Conservation (phyloP, 2,113 vertebrate genomes). For the Atlantisia rogersi region DNA sequence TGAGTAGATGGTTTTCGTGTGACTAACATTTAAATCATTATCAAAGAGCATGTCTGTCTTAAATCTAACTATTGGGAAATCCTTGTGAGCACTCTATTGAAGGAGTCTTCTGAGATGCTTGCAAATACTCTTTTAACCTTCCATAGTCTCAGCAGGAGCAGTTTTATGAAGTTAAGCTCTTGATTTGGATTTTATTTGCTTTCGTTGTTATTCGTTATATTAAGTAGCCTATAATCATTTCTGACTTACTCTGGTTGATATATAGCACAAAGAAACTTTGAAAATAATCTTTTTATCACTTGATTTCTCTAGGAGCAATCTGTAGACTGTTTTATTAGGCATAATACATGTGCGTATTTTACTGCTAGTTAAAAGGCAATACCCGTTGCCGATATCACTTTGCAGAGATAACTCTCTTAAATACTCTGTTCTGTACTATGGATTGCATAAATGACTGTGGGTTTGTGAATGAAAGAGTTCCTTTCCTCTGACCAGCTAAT, state of each 20-base stretch:
- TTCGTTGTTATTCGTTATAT: not conserved
- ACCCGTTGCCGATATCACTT: not conserved
- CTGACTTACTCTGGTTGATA: not conserved
- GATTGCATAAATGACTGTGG: not conserved
- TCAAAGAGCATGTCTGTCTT: not conserved
- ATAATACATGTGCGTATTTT: rapidly evolving
- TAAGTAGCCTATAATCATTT: not conserved
- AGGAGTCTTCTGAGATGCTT: not conserved
- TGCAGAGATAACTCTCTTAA: not conserved
- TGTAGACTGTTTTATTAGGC: not conserved
- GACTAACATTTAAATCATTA: conserved; percentile 33
- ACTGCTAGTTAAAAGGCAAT: not conserved
- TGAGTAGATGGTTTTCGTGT: conserved; percentile 19
- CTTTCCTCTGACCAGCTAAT: not conserved
- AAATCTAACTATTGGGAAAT: conserved; percentile 3
- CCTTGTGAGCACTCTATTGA: not conserved
- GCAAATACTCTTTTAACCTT: not conserved
- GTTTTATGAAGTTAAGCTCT: not conserved
- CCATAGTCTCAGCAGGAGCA: not conserved
- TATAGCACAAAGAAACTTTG: not conserved
- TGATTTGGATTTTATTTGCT: not conserved
- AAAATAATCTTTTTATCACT: not conserved
- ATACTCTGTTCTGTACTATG: rapidly evolving
- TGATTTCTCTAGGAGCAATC: conserved; percentile 5
- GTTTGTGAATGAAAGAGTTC: not conserved